Evolutionary conservation across 2,888 invertebrate species (phyloP), one percentile per base, ranked within the genome.

Genomic region (Nowickia ferox): DNA sequence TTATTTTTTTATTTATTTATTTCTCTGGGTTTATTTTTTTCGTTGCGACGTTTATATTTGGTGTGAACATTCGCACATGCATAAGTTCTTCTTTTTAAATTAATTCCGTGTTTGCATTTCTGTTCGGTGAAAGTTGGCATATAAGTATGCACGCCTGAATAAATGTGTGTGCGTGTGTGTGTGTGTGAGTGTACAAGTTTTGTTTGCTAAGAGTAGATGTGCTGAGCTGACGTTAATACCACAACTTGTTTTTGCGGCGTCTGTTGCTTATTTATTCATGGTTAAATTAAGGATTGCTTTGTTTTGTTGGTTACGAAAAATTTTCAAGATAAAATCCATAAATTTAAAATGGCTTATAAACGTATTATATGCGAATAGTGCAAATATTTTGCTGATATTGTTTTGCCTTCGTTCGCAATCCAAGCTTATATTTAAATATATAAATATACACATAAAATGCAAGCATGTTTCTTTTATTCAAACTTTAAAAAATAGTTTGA

Each of bases 321-420:
- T 65, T 22, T 53, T 69, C 1, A 38, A 72, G 42, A 71, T 72
- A 61, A 74, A 74, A 78, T 40, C 46, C 77, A 84, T 84, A 78
- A 84, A 84, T 84, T 78, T 68, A 38, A 71, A 78, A 84, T 53
- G 77, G 77, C 38, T 84, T 84, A 74, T 68, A 22, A 76, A 46
- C 17, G 22, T 53, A 68, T 75, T 51, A 68, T 61, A 81, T 68
- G 15, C 38, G 30, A 19, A 55, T 44, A 44, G 17, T 63, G 61
- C 15, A 44, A 42, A 40, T 48, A 63, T 61, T 42, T 48, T 53
- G 22, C 30, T 46, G 5, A 0, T 46, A 22, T 44, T 11, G 11
- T 42, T 44, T 19, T 38, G 9, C 44, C n/a, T 48, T 17, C 13
- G 22, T 65, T 71, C 53, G 72, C 44, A 38, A 46, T 22, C 63